Evolutionary conservation across 1,140 invertebrate species (phyloP).

Genomic region (Pteromalus puparum): DNA sequence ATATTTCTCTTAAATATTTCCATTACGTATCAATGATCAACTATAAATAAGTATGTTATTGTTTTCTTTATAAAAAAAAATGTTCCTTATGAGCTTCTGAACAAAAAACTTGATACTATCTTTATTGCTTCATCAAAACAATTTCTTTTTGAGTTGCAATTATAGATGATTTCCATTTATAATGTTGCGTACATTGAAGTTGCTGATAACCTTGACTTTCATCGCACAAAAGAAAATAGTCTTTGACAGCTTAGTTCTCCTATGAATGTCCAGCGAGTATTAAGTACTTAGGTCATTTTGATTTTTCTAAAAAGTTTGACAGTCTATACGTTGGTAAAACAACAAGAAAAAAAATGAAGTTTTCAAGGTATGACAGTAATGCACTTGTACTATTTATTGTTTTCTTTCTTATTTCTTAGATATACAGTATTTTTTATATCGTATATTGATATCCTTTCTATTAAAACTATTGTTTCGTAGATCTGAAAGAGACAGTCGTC

Average conservation of each 20-base stretch:
- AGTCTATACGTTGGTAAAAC: constrained; percentile 11
- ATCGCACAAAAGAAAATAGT: constrained; percentile 33
- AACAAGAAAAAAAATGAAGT: constrained; percentile 45
- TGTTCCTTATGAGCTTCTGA: too few species aligned
- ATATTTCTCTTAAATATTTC: neutral
- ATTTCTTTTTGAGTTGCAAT: constrained; percentile 24
- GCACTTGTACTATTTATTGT: constrained; percentile 21
- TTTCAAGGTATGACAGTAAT: constrained; percentile 45
- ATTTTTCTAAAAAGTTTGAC: constrained; percentile 26
- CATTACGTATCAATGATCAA: neutral
- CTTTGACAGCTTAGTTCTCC: constrained; percentile 29
- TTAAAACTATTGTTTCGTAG: constrained; percentile 15
- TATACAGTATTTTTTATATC: constrained; percentile 32
- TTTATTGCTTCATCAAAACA: neutral
- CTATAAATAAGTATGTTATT: neutral
- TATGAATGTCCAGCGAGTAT: constrained; percentile 31
- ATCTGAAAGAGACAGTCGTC: constrained; percentile 37
- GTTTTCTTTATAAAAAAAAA: too few species aligned
- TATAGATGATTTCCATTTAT: constrained; percentile 33
- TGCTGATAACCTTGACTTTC: constrained; percentile 45
- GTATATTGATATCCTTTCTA: neutral
- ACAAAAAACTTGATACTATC: neutral
- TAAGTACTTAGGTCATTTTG: constrained; percentile 33
- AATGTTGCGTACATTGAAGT: constrained; percentile 34
- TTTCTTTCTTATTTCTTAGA: constrained; percentile 11